phyloP scores from a whole-genome alignment of 2,113 vertebrate species.

The Gnathonemus echidnorhynchus region DNA sequence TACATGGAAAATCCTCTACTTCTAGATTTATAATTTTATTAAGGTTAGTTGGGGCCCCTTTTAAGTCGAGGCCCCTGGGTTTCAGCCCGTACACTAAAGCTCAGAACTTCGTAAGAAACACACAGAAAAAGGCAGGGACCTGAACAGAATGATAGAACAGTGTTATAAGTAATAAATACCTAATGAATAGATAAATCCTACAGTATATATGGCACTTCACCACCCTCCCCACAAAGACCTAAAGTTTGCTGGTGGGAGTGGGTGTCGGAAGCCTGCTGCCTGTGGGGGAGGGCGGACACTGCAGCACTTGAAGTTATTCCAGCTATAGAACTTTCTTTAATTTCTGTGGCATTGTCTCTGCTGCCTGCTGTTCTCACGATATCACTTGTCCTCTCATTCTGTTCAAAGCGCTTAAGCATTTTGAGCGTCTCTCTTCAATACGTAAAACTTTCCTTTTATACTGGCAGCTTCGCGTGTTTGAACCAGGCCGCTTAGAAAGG shows the following conservation, averaged over 20 bases:
- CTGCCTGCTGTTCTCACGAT: background rate
- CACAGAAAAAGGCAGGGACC: background rate
- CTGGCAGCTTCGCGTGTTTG: background rate
- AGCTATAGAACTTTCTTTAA: background rate
- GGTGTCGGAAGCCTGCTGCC: background rate
- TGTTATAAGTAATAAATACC: background rate
- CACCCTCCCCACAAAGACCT: background rate
- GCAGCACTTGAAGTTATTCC: background rate
- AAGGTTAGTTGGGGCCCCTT: background rate
- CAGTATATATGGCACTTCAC: background rate
- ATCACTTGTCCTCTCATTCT: background rate
- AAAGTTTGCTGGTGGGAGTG: background rate
- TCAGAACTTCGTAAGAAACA: background rate
- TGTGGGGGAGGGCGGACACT: background rate
- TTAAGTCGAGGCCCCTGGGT: background rate
- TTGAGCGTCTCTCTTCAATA: background rate
- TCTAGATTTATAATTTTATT: background rate
- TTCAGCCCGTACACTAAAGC: background rate
- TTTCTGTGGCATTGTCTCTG: background rate
- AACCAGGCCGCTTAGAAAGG: background rate
- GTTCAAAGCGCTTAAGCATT: background rate
- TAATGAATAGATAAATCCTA: background rate
- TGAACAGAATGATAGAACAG: background rate
- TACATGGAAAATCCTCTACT: background rate
- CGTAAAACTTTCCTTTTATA: background rate